A percentile compares a stretch with the other conserved stretches of the same genome.
These are phyloP conservation scores for Carcina quercana DNA, from an alignment of 2,888 invertebrate genomes.

Conservation along the genomic window DNA sequence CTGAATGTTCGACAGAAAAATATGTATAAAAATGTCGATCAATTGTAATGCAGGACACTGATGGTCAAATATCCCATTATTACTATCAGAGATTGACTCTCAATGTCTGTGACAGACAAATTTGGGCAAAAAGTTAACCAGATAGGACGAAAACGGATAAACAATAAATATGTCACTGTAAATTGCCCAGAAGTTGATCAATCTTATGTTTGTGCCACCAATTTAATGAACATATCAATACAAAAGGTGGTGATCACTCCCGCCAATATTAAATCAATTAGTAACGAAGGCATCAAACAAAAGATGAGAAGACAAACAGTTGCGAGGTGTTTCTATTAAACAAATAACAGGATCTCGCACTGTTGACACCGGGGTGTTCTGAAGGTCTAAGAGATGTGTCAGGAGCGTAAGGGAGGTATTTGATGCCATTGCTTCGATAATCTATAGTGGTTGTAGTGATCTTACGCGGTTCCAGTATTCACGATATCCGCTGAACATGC, in stretches of 20 bases:
- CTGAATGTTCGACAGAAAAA: no score
- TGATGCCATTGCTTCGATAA: conserved; percentile 24
- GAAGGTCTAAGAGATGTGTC: conserved; percentile 64
- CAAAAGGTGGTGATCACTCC: conserved; percentile 55
- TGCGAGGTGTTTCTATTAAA: conserved; percentile 44
- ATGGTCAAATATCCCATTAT: no score
- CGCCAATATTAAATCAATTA: conserved; percentile 31
- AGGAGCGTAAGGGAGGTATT: conserved; percentile 67
- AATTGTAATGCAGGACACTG: no score
- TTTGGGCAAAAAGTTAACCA: no score
- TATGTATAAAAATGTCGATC: no score
- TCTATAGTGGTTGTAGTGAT: conserved; percentile 15
- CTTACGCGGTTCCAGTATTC: conserved; percentile 46
- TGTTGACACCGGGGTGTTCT: conserved; percentile 66
- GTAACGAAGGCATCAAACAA: conserved; percentile 60
- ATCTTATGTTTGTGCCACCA: conserved; percentile 72
- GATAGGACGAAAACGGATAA: no score
- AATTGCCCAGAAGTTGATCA: conserved; percentile 64
- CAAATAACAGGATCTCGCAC: conserved; percentile 47
- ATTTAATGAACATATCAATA: conserved; percentile 12
- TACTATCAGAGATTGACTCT: no score
- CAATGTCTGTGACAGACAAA: no score
- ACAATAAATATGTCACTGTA: conserved; percentile 47
- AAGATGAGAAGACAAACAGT: conserved; percentile 56
- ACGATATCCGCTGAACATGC: conserved; percentile 18